Conservation (phyloP, 2,797 vertebrate species). For the Lagorchestes hirsutus region DNA sequence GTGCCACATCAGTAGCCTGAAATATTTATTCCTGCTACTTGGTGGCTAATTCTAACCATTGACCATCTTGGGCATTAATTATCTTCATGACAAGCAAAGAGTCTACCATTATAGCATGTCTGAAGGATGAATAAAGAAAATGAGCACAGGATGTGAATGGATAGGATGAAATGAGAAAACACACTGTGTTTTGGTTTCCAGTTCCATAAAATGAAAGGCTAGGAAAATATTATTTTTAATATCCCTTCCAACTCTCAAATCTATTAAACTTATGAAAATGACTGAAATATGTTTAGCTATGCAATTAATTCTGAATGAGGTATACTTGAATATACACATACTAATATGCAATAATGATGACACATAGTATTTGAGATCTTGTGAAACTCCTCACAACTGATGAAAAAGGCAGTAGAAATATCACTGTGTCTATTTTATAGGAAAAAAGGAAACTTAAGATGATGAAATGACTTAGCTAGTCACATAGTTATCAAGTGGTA, state of each 20-base stretch:
- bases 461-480: neutral
- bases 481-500: neutral
- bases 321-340: neutral
- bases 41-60: neutral
- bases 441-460: neutral
- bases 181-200: neutral
- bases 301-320: neutral
- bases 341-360: neutral
- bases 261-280: neutral
- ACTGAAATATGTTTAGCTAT: neutral
- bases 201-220: neutral
- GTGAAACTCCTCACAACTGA: neutral
- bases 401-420: neutral
- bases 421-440: neutral
- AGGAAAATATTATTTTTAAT: neutral
- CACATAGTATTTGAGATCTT: too few relatives aligned
- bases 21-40: neutral
- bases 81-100: neutral
- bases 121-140: neutral
- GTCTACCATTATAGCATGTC: neutral
- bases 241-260: neutral
- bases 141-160: neutral
- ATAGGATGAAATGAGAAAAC: neutral
- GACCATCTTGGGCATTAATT: neutral
- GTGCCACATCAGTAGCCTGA: neutral